These are phyloP conservation scores for Dromiciops gliroides DNA, from an alignment of 2,113 vertebrate genomes.

Conservation along the genomic window DNA sequence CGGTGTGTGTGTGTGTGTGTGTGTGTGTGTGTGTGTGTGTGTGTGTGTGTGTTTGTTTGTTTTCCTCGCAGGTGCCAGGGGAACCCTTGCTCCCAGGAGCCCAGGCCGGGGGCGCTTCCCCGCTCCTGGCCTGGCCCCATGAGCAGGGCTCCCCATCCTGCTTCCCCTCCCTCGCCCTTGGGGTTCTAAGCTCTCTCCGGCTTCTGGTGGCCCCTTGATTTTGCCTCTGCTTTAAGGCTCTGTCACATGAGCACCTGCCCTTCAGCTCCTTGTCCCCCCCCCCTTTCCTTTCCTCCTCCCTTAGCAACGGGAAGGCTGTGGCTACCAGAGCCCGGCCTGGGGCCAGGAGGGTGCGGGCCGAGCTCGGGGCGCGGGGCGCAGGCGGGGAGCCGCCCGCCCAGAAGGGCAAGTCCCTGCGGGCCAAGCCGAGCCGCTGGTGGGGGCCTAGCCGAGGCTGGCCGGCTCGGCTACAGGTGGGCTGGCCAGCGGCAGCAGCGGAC, in stretches of 20 bases:
- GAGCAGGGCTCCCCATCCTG: no score
- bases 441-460: no score
- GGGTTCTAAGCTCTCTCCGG: no score
- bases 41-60: not conserved
- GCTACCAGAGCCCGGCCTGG: slow-evolving; percentile 62
- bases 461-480: no score
- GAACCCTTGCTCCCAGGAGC: slow-evolving; percentile 22
- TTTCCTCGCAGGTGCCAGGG: slow-evolving; percentile 52
- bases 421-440: no score
- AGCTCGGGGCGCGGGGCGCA: not conserved
- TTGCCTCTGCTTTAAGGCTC: slow-evolving; percentile 21
- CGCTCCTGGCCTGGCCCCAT: not conserved
- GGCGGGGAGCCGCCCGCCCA: no score
- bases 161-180: no score
- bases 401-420: no score
- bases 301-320: slow-evolving; percentile 86
- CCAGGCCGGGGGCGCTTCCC: not conserved
- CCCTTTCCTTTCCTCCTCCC: slow-evolving; percentile 79
- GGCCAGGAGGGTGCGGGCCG: not conserved
- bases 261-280: slow-evolving; percentile 12
- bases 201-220: not conserved
- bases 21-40: not conserved
- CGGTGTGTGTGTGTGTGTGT: not conserved
- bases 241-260: slow-evolving; percentile 14
- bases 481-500: slow-evolving; percentile 15